Percentiles rank a stretch among this genome's conserved stretches.
phyloP scores from a whole-genome alignment of 2,797 vertebrate species.

The Anisognathus igniventris region DNA sequence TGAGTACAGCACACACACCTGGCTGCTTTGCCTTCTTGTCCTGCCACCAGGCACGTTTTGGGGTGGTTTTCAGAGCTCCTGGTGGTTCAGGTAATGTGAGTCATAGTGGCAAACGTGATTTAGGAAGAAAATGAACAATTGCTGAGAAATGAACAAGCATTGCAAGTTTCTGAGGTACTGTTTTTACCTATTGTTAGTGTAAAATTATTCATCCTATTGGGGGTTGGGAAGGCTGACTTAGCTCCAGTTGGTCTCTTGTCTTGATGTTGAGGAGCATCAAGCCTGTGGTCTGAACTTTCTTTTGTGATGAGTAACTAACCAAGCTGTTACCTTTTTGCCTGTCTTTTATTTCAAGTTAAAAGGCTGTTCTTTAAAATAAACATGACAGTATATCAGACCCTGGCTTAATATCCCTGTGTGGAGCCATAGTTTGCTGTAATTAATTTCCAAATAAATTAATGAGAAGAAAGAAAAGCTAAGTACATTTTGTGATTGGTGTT shows the following conservation, averaged over 20 bases:
- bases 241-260: not conserved
- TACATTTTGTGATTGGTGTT: not conserved
- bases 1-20: constrained; percentile 69
- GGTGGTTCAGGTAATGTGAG: not conserved
- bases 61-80: not conserved
- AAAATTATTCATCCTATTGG: not conserved
- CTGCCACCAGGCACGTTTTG: not conserved
- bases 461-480: not conserved
- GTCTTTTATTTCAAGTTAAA: not conserved
- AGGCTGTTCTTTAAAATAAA: not conserved
- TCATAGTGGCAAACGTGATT: not conserved
- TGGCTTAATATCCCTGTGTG: not conserved
- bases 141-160: not conserved
- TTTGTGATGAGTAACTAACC: not conserved
- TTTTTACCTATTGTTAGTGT: not conserved
- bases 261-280: not conserved
- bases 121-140: not conserved
- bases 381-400: not conserved
- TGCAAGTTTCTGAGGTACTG: not conserved
- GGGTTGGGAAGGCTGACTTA: not conserved
- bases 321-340: not conserved
- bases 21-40: not conserved
- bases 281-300: not conserved
- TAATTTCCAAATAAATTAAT: not conserved
- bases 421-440: not conserved